Evolutionary conservation across 2,797 vertebrate genomes (phyloP), one percentile per base, ranked within the genome.

Genomic region (Gorsachius magnificus): DNA sequence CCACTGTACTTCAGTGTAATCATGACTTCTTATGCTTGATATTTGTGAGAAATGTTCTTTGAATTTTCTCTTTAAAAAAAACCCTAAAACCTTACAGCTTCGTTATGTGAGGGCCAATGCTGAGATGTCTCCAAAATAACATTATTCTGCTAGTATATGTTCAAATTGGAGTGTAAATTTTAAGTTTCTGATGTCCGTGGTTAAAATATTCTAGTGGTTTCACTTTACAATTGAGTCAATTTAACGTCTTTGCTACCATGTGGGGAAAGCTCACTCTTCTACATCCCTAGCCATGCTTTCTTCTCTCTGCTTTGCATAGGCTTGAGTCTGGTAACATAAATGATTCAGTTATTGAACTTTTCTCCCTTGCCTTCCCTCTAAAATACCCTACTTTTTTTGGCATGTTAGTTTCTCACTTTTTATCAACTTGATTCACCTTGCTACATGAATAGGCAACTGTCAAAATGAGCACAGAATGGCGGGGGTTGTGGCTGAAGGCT

Each of bases 211-310:
- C 17, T 13, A 41, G 18, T 41, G 56, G 28, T 36, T 57, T 86
- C 17, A 19, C 10, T 0, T 63, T 48, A 45, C 26, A 38, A 0
- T 5, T 16, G 7, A 43, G 64, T 66, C 14, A 33, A 0, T 79
- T 71, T 71, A 38, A 41, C 16, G 10, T 29, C 46, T 65, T 53
- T 92, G 43, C 35, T 8, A 18, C 28, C 14, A 6, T 0, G 0
- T 24, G 19, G 21, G 24, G 16, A 38, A 50, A 43, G 6, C 33
- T 90, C 29, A 3, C 10, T 68, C 16, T 25, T 65, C 26, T 16
- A 1, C 6, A 33, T 76, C 35, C 15, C 33, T 75, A 75, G 28
- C 33, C 8, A 7, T 33, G 26, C 19, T 25, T 57, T 50, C 35
- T 87, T 70, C 38, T 66, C 48, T 69, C 11, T 51, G 18, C 24